Evolutionary conservation across 2,888 invertebrate genomes (phyloP), one percentile per base, ranked within the genome.

Genomic region (Heteropelma amictum): DNA sequence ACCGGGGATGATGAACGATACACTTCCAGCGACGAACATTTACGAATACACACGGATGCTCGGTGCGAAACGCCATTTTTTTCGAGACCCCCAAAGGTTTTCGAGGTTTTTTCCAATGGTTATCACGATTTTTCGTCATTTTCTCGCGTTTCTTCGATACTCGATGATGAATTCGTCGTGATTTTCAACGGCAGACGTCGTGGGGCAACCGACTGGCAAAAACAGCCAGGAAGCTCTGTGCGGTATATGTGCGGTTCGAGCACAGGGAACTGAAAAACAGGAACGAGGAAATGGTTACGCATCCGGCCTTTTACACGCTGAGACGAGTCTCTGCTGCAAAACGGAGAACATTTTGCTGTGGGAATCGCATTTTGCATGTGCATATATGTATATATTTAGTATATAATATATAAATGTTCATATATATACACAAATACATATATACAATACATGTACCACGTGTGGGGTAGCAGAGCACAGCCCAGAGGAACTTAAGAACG

Each of bases 301-400:
- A 70, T 75, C 74, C 74, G 70, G 70, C 61, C 54, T 65, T 75
- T 75, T 75, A 69, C 69, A 69, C 64, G 69, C 26, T 33, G 68
- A 51, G 68, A 51, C 63, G 58, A 40, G 47, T 33, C 67, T 17
- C 45, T n/a, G 65, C 14, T 28, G 65, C 23, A 28, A 54, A 67
- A 45, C 30, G 23, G 60, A 54, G 28, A 60, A 30, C 53, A 67
- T 54, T 54, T 23, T 45, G 26, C 45, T 26, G 35, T 6, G 54
- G 45, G 54, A 67, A 45, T 65, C 53, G 35, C 65, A 42, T 65
- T 65, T 54, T 42, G 10, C 53, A 8, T 8, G 40, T 33, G 10
- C 53, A 8, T 8, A 30, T 33, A 35, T 21, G 28, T 54, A 21
- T 14, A 21, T 26, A 26, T 2, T 3, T 40, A 23, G 42, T 12